phyloP scores from a whole-genome alignment of 2,797 vertebrate species.

The Todus mexicanus region DNA sequence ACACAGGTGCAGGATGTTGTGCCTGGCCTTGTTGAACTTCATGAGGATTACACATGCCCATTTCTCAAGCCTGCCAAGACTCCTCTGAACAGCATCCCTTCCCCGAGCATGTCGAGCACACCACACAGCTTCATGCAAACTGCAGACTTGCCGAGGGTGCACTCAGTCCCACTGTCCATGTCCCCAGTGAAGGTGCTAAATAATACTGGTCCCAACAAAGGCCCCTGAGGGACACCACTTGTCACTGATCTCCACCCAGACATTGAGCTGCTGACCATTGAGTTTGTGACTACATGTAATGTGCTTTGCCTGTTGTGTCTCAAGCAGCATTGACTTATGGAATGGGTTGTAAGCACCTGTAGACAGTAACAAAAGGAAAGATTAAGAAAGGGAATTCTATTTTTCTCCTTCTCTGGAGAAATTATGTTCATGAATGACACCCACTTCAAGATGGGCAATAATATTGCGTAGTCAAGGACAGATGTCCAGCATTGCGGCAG shows the following conservation, averaged over 20 bases:
- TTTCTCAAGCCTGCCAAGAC: background rate
- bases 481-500: background rate
- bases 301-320: background rate
- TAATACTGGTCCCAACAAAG: rapidly evolving
- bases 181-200: background rate
- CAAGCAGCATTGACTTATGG: background rate
- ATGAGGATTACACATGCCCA: background rate
- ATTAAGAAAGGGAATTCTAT: background rate
- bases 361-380: background rate
- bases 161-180: background rate
- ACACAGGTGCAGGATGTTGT: background rate
- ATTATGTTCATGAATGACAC: background rate
- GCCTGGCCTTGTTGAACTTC: background rate
- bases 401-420: background rate
- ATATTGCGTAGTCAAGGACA: background rate
- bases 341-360: background rate
- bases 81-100: background rate
- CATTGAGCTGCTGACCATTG: rapidly evolving
- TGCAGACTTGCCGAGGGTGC: background rate
- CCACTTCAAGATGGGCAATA: background rate
- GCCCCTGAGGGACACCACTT: background rate
- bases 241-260: background rate
- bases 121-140: background rate
- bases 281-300: background rate
- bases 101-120: background rate